Evolutionary conservation across 2,888 invertebrate species (phyloP), one percentile per base, ranked within the genome.

Genomic region (Troides helena): DNA sequence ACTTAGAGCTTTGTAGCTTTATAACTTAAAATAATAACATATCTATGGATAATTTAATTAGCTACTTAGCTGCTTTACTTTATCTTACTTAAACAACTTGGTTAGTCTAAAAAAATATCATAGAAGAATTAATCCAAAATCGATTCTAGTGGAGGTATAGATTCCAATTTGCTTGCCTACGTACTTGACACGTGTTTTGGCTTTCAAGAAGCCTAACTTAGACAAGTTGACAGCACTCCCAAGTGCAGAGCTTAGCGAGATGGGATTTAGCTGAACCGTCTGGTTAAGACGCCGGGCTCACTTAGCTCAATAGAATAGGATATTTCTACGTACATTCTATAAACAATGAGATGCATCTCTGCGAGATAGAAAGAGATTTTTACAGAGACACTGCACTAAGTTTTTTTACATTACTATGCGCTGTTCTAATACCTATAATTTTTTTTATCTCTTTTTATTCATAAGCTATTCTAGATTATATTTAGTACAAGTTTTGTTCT

Each of bases 181-280:
- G 63, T 58, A 67, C 17, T 39, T 36, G 69, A 63, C 66, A 59
- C 53, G 65, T 70, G 70, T 70, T 65, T 63, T n/a, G 59, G 8
- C 21, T 68, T 64, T 69, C 65, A 69, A 67, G 62, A 18, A 66
- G 63, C 66, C 66, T 66, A 66, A 62, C 59, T 58, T 36, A 62
- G 66, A 67, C 70, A 70, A 67, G 70, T 62, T 70, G 70, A 67
- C 70, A 67, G 70, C 62, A 59, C 58, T 62, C 59, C 63, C 63
- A 30, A 63, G 57, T 65, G 58, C 70, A 59, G 50, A 62, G 66
- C 70, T 70, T 64, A 70, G 63, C 70, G 59, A 67, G 66, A 69
- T 69, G 50, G 65, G 69, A 67, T 70, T 65, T 69, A 61, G 46
- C 58, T 62, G 62, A 53, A 66, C 46, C 64, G 63, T 63, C 63